Percentiles rank a stretch among this genome's conserved stretches.
Evolutionary conservation across 1,140 invertebrate species (phyloP).

Genomic region (Elysia chlorotica): DNA sequence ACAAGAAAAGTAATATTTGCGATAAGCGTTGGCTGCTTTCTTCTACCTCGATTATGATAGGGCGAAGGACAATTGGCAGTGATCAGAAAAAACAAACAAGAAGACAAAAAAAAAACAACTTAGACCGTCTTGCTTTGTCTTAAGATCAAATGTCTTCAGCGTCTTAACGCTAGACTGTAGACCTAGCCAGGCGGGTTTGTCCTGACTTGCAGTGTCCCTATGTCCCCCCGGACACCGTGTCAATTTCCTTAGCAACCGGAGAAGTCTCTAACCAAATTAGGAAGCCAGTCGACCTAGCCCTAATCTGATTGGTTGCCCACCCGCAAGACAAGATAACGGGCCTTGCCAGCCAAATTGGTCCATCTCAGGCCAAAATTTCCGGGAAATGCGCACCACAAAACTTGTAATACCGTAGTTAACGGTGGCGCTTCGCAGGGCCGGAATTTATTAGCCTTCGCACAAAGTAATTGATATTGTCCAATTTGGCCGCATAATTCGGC

Average conservation of each 20-base stretch:
- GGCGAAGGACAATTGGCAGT: no score
- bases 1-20: no score
- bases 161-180: no score
- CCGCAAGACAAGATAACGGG: not conserved
- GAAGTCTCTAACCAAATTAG: conserved; percentile 20
- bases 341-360: conserved; percentile 12
- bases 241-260: conserved; percentile 14
- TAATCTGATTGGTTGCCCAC: conserved; percentile 10
- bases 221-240: conserved; percentile 5
- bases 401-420: conserved; percentile 19
- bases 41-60: no score
- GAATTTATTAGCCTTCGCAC: conserved; percentile 12
- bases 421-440: not conserved
- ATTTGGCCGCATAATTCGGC: conserved; percentile 16
- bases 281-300: conserved; percentile 13
- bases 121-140: no score
- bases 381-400: conserved; percentile 15
- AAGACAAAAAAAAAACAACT: no score
- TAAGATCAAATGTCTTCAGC: no score
- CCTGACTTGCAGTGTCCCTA: no score
- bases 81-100: no score
- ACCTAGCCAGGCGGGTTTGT: no score
- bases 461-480: conserved; percentile 20
- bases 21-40: no score
- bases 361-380: conserved; percentile 9